Percentiles rank a stretch among this genome's conserved stretches.
Conservation (phyloP, 2,113 vertebrate genomes). For the Apus apus region DNA sequence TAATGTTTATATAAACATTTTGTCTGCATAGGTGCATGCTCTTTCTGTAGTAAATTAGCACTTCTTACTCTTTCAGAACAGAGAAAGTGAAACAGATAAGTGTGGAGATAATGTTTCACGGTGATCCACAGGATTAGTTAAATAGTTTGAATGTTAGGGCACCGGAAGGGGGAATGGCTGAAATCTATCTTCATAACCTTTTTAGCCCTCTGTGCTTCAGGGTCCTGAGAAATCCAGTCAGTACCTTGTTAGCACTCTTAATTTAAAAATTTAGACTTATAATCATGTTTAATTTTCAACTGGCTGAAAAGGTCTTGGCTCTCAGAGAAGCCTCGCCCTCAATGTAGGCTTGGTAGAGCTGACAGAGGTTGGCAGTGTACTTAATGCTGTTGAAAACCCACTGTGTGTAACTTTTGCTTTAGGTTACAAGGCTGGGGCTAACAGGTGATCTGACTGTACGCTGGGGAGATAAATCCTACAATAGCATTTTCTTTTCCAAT, state of each 20-base stretch:
- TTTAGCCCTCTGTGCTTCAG: background rate
- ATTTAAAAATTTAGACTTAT: background rate
- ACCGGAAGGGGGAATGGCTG: background rate
- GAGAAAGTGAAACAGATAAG: background rate
- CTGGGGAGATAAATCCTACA: slow-evolving; percentile 99
- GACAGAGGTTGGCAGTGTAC: background rate
- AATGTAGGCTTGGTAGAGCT: background rate
- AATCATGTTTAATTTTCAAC: background rate
- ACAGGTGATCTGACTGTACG: slow-evolving; percentile 85
- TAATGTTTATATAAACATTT: background rate
- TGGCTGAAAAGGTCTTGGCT: background rate
- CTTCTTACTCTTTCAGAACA: background rate
- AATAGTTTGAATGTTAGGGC: background rate
- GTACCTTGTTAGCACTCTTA: background rate
- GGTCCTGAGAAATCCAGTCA: background rate
- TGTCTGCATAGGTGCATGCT: background rate
- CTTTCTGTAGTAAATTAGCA: background rate
- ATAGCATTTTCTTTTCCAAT: slow-evolving; percentile 82
- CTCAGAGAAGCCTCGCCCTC: background rate
- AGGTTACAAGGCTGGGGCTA: slow-evolving; percentile 78
- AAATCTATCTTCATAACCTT: background rate
- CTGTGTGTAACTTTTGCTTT: slow-evolving; percentile 8
- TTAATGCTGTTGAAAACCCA: background rate
- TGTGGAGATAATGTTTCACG: background rate
- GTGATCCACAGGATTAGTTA: background rate